These are phyloP conservation scores for Eubucco bourcierii DNA, from an alignment of 2,113 vertebrate species.

Conservation along the genomic window DNA sequence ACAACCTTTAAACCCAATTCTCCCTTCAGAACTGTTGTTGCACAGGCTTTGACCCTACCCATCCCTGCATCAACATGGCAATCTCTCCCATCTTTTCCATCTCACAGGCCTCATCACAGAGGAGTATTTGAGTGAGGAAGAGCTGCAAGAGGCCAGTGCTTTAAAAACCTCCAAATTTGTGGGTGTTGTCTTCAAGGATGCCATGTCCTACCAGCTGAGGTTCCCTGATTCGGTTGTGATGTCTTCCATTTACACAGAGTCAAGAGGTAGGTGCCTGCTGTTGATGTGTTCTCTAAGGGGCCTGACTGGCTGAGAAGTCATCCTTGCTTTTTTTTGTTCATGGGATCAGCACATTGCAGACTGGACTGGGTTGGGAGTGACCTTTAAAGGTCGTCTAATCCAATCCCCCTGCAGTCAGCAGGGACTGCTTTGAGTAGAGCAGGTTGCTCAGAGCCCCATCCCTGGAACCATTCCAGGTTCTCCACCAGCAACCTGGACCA, in stretches of 20 bases:
- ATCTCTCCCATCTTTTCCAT: background rate
- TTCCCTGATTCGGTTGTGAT: slow-evolving; percentile 71
- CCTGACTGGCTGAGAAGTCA: fast-evolving
- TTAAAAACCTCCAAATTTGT: slow-evolving; percentile 64
- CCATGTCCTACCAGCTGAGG: slow-evolving; percentile 77
- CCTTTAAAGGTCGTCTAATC: too few species aligned
- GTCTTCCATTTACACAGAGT: slow-evolving; percentile 70
- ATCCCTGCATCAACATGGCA: fast-evolving
- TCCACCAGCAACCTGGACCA: too few species aligned
- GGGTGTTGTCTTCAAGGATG: slow-evolving; percentile 74
- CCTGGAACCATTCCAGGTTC: too few species aligned
- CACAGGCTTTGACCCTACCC: background rate
- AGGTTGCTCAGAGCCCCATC: too few species aligned
- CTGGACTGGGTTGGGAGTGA: too few species aligned
- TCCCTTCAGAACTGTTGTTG: background rate
- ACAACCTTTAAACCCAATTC: too few species aligned
- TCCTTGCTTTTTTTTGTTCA: background rate
- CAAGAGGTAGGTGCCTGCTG: slow-evolving; percentile 57
- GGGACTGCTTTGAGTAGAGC: too few species aligned
- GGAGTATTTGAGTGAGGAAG: slow-evolving; percentile 73
- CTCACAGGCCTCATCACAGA: slow-evolving; percentile 66
- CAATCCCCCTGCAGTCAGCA: too few species aligned
- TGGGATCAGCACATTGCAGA: too few species aligned
- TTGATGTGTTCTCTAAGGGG: fast-evolving
- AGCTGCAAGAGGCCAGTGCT: slow-evolving; percentile 69